Conservation (phyloP, 2,113 vertebrate species). For the Atlantisia rogersi region DNA sequence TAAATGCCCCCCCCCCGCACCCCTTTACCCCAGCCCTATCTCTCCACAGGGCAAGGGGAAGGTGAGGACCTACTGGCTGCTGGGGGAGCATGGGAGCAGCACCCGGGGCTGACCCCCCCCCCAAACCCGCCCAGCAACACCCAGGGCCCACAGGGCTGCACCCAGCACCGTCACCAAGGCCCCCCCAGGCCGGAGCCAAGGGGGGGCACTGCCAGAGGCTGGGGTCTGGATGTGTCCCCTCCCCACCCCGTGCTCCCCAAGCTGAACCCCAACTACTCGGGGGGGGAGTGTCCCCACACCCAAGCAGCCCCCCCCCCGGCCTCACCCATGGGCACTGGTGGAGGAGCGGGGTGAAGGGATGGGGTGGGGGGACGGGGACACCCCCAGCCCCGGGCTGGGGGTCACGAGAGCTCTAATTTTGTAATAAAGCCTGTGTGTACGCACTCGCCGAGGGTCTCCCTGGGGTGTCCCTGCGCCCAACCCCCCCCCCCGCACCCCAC, state of each 20-base stretch:
- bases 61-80: constrained; percentile 87
- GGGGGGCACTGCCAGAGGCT: not conserved
- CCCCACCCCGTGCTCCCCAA: not conserved
- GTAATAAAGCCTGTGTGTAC: not conserved
- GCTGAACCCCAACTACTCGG: not conserved
- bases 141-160: not conserved
- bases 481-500: not conserved
- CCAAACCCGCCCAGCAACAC: not conserved
- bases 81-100: constrained; percentile 74
- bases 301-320: no score
- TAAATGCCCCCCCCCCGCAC: no score
- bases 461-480: not conserved
- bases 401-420: not conserved
- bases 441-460: not conserved
- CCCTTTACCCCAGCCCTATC: no score
- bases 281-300: not conserved
- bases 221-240: not conserved
- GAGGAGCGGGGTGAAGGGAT: not conserved
- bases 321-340: not conserved
- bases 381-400: not conserved
- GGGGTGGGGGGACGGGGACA: not conserved
- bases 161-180: no score
- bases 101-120: constrained; percentile 47
- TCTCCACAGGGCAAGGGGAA: constrained; percentile 82
- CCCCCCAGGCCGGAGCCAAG: not conserved